phyloP scores from a whole-genome alignment of 2,113 vertebrate genomes.

The Nycticryphes semicollaris region DNA sequence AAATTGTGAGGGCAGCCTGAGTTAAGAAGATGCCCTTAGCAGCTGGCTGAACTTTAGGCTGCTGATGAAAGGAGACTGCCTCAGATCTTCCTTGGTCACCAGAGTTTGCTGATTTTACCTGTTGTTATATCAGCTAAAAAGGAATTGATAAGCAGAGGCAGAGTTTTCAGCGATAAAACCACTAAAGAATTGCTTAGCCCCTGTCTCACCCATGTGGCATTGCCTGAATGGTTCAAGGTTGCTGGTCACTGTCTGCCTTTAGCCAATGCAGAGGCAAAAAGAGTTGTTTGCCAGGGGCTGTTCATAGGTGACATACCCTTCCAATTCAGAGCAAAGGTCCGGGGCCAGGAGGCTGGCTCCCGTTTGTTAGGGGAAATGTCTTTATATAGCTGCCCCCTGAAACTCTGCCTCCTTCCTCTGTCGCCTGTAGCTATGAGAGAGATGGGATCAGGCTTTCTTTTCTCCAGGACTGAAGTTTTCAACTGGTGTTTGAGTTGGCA shows the following conservation, averaged over 20 bases:
- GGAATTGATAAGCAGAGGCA: background rate
- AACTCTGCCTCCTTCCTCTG: background rate
- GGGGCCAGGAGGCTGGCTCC: background rate
- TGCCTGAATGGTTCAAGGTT: accelerated
- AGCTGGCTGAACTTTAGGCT: background rate
- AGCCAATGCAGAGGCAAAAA: background rate
- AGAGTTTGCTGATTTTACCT: background rate
- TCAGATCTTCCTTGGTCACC: background rate
- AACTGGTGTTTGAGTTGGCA: background rate
- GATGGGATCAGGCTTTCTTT: background rate
- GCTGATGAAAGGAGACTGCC: background rate
- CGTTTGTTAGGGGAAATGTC: background rate
- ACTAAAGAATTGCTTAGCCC: background rate
- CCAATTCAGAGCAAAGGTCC: background rate
- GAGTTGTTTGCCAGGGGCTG: background rate
- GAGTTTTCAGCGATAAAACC: background rate
- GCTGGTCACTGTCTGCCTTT: background rate
- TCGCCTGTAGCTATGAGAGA: background rate
- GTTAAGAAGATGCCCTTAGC: background rate
- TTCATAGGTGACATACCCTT: background rate
- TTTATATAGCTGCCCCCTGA: background rate
- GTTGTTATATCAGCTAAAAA: background rate
- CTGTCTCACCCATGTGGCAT: background rate
- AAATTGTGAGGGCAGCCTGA: background rate
- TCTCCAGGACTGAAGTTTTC: background rate